Evolutionary conservation across 53 echinoderm and acorn worm species (phyloP).

Genomic region (Crossaster papposus): DNA sequence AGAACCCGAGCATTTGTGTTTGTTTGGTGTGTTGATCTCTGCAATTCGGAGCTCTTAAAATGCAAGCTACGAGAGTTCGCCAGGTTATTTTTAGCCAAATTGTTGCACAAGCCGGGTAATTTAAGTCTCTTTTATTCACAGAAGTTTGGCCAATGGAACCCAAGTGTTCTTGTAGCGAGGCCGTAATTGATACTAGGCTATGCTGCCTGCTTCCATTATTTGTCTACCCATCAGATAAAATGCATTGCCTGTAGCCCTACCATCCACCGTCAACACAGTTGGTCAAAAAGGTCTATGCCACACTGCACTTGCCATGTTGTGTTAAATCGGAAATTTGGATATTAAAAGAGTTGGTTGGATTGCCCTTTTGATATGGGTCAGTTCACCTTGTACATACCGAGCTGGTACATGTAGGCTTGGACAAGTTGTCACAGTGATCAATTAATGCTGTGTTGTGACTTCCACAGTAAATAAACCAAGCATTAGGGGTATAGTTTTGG

Average conservation of each 20-base stretch:
- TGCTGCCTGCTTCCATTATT: slow-evolving; percentile 17
- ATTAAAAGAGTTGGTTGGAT: slow-evolving; percentile 2
- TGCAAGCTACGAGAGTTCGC: too few relatives aligned
- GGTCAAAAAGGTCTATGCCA: background rate
- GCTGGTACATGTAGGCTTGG: background rate
- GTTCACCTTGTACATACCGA: background rate
- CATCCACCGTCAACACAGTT: background rate
- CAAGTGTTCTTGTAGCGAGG: background rate
- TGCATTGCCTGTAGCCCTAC: background rate
- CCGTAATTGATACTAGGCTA: slow-evolving; percentile 22
- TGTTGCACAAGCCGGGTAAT: slow-evolving; percentile 26
- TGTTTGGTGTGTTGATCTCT: background rate
- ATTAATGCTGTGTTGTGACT: background rate
- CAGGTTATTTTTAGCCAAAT: slow-evolving; percentile 8
- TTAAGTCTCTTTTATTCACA: slow-evolving; percentile 26
- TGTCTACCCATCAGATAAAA: background rate
- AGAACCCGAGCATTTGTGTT: background rate
- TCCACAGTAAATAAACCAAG: background rate
- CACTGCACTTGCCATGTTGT: background rate
- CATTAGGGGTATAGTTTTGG: too few relatives aligned
- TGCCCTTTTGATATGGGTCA: background rate
- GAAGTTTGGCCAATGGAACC: slow-evolving; percentile 13
- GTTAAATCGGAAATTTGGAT: background rate
- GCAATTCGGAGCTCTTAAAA: background rate
- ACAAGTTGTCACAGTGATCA: background rate